Percentiles rank a stretch among this genome's conserved stretches.
These are phyloP conservation scores for Apodemus sylvaticus DNA, from an alignment of 2,113 vertebrate species.

Conservation along the genomic window DNA sequence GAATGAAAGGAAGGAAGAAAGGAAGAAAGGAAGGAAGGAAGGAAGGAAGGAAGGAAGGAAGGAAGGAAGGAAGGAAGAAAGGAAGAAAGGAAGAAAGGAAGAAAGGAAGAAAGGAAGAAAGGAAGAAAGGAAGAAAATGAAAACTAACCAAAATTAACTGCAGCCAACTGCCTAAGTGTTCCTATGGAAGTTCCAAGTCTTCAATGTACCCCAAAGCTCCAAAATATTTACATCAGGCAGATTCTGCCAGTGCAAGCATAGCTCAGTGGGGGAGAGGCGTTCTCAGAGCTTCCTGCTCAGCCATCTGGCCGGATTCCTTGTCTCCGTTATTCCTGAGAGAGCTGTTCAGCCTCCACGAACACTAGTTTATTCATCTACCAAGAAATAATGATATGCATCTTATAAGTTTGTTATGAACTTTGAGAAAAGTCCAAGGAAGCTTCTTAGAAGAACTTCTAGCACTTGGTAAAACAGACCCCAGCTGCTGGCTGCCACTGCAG, in stretches of 20 bases:
- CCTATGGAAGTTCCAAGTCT: neutral
- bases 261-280: neutral
- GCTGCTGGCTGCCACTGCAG: neutral
- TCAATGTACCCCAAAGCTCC: neutral
- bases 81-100: too few relatives aligned
- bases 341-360: neutral
- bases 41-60: too few relatives aligned
- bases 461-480: neutral
- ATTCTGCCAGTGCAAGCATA: neutral
- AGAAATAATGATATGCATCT: neutral
- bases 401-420: neutral
- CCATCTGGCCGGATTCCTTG: neutral
- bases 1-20: too few relatives aligned
- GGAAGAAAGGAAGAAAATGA: neutral
- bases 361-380: neutral
- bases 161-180: neutral
- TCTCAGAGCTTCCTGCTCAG: neutral
- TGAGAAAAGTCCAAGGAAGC: neutral
- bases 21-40: too few relatives aligned
- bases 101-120: too few relatives aligned
- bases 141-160: neutral
- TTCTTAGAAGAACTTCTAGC: neutral
- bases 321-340: neutral
- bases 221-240: constrained; percentile 12
- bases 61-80: too few relatives aligned